Base-by-base conservation (phyloP, 53 echinoderm and acorn worm species). In the Hippasteria phrygiana region DNA sequence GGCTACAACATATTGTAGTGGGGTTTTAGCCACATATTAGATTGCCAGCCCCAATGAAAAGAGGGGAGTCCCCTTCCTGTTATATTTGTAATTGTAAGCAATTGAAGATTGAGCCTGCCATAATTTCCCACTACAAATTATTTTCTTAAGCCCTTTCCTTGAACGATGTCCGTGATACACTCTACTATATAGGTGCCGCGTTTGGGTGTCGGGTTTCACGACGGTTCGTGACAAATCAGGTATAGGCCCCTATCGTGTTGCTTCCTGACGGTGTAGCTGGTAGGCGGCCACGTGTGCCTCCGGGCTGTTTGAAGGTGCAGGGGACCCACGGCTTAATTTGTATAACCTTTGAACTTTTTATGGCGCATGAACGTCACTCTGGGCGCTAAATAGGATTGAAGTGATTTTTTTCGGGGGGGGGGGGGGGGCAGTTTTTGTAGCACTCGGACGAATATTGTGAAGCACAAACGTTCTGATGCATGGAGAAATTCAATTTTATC, bases 241-340 rank as follows among this genome's bases (percentile, higher is more conserved):
- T 32, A 46, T 65, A n/a, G n/a, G n/a, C n/a, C n/a, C n/a, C 50
- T 35, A 14, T 50, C 51, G n/a, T 10, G 14, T 70, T 45, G 17
- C 45, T 65, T 38, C 67, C 83, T 27, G 10, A 14, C 45, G 28
- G 69, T 48, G 10, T 69, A 43, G 67, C 85, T 85, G 85, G 85
- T 85, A 38, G 69, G 51, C 85, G 85, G 50, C 85, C 85, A 31
- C 50, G 10, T 70, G 39, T 50, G 85, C 85, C 85, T 53, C 22
- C 70, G 37, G 85, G 85, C 70, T 20, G 35, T 51, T 26, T 70
- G 64, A 85, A 71, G 85, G 85, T 85, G 71, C 69, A 64, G 38
- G 85, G 85, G 22, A 85, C 85, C 85, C 33, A 71, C 54, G 85
- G 85, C 85, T 71, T 85, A 85, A 85, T 85, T 83, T 85, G 85